phyloP scores from a whole-genome alignment of 2,113 vertebrate species.

The Myotis davidii region DNA sequence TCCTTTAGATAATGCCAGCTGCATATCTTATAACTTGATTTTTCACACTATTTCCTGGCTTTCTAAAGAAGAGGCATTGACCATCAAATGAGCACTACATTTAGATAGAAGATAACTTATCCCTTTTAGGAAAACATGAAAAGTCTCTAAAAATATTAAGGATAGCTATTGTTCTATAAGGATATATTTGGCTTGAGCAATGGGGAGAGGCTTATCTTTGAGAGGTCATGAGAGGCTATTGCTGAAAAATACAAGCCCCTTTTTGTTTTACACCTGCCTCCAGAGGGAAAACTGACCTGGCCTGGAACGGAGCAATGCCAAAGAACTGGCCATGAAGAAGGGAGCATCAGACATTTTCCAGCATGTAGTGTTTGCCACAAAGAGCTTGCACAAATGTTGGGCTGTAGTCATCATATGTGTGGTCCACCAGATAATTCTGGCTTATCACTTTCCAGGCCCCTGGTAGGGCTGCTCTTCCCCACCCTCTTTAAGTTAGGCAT shows the following conservation, averaged over 20 bases:
- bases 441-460: neutral
- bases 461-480: neutral
- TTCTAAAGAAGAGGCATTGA: neutral
- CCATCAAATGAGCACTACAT: neutral
- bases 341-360: too few relatives aligned
- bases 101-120: neutral
- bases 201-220: neutral
- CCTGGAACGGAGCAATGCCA: neutral
- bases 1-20: neutral
- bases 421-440: neutral
- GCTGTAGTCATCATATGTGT: neutral
- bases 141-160: neutral
- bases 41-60: neutral
- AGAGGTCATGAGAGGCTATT: neutral
- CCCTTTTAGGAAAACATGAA: neutral
- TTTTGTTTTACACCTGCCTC: neutral
- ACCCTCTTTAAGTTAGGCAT: neutral
- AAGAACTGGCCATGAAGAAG: rapidly evolving
- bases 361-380: neutral
- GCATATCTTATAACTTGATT: neutral
- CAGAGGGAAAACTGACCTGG: neutral
- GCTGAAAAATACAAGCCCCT: neutral
- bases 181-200: neutral
- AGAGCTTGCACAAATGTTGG: neutral
- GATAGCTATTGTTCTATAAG: neutral